These are phyloP conservation scores for Bellardia pandia DNA, from an alignment of 2,888 invertebrate species.

Conservation along the genomic window DNA sequence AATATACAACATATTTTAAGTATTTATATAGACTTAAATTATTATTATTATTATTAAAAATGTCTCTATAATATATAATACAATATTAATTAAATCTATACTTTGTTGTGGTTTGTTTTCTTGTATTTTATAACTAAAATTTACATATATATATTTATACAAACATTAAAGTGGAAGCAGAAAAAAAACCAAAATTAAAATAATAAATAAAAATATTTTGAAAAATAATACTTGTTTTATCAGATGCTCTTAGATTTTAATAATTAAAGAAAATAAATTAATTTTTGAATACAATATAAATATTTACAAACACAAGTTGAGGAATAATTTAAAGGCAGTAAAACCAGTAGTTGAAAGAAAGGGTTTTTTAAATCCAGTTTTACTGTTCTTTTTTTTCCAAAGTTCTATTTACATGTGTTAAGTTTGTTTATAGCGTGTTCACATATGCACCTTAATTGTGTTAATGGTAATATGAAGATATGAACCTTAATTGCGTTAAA, in stretches of 20 bases:
- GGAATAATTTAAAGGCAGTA: too few species aligned
- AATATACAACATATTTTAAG: slow-evolving; percentile 45
- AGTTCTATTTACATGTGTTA: too few species aligned
- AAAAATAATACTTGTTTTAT: slow-evolving; percentile 69
- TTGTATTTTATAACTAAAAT: not conserved
- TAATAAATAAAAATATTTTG: slow-evolving; percentile 23
- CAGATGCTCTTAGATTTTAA: slow-evolving; percentile 61
- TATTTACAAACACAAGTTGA: too few species aligned
- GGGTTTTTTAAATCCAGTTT: too few species aligned
- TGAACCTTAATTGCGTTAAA: too few species aligned
- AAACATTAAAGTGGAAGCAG: not conserved
- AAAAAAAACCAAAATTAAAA: not conserved
- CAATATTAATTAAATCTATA: slow-evolving; percentile 1
- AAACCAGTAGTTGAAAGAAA: too few species aligned
- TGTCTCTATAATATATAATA: slow-evolving; percentile 1
- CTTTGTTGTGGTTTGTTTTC: slow-evolving; percentile 23
- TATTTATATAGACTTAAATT: slow-evolving; percentile 5
- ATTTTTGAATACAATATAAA: too few species aligned
- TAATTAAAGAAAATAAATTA: too few species aligned
- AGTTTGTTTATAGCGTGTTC: too few species aligned
- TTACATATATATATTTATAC: not conserved
- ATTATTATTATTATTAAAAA: not conserved
- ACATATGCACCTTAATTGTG: too few species aligned
- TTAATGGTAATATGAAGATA: too few species aligned
- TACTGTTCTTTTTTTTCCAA: too few species aligned